phyloP scores from a whole-genome alignment of 2,888 invertebrate genomes.

The Acleris sparsana region DNA sequence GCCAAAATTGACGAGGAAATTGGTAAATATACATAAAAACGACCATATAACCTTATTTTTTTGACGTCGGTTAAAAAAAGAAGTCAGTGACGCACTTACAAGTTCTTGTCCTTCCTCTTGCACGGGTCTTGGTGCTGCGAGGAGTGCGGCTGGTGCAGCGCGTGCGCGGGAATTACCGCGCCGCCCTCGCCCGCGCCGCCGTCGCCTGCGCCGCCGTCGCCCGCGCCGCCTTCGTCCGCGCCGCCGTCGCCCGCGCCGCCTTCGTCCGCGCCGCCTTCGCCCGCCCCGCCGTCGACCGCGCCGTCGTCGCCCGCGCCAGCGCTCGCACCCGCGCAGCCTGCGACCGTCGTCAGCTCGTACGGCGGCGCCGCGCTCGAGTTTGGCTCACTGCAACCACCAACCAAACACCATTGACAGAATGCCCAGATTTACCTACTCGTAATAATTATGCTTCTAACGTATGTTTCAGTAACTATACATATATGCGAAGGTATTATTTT shows the following conservation, averaged over 20 bases:
- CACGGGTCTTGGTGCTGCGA: constrained; percentile 48
- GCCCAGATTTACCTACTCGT: no score
- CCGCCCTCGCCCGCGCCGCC: constrained; percentile 39
- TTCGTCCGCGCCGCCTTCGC: constrained; percentile 37
- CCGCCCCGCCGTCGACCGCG: constrained; percentile 58
- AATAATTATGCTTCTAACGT: no score
- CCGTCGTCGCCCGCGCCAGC: constrained; percentile 41
- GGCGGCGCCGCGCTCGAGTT: constrained; percentile 55
- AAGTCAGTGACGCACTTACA: constrained; percentile 1
- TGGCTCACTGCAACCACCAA: constrained; percentile 43
- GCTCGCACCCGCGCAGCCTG: constrained; percentile 43
- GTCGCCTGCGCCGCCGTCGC: constrained; percentile 58
- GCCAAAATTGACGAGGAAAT: no score
- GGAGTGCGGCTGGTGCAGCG: constrained; percentile 38
- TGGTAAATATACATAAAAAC: no score
- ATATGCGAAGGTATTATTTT: no score
- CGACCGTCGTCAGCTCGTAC: constrained; percentile 66
- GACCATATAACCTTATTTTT: no score
- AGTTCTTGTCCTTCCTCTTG: constrained; percentile 49
- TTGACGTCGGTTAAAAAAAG: no score
- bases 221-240: constrained; percentile 44
- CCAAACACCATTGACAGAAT: not conserved
- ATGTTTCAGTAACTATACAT: no score
- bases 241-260: constrained; percentile 52
- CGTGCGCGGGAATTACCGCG: constrained; percentile 42